Evolutionary conservation across 2,113 vertebrate species (phyloP).

Genomic region (Carassius carassius): DNA sequence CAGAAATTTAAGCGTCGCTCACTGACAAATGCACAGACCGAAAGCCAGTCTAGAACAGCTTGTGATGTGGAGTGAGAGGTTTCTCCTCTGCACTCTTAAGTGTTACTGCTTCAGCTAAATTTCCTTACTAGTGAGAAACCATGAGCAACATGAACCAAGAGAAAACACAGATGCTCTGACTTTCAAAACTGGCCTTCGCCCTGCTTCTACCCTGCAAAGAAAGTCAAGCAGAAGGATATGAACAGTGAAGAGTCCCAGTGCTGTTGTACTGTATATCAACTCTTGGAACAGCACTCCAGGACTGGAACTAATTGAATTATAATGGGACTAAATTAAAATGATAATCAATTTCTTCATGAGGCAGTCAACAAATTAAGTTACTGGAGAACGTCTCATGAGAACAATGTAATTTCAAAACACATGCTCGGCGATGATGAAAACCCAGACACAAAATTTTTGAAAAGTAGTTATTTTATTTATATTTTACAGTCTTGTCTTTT

Average conservation of each 20-base stretch:
- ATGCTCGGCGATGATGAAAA: not conserved
- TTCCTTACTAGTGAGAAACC: not conserved
- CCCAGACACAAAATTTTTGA: slow-evolving; percentile 59
- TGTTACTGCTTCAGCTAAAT: not conserved
- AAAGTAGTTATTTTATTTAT: slow-evolving; percentile 82
- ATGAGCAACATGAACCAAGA: not conserved
- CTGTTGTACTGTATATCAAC: not conserved
- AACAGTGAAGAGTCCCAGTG: not conserved
- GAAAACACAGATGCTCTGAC: slow-evolving; percentile 9
- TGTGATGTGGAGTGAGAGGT: not conserved
- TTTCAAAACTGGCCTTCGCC: not conserved
- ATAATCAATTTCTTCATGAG: slow-evolving; percentile 6
- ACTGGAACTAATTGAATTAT: not conserved
- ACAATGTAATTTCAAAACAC: not conserved
- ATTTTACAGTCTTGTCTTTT: slow-evolving; percentile 81
- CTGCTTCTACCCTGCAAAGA: not conserved
- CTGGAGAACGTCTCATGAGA: not conserved
- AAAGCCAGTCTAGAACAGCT: not conserved
- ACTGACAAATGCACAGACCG: not conserved
- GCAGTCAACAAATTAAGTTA: not conserved
- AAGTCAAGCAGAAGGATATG: not conserved
- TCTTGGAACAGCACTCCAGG: not conserved
- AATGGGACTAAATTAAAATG: slow-evolving; percentile 15
- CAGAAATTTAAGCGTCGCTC: not conserved
- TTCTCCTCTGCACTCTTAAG: not conserved